A percentile compares a stretch with the other conserved stretches of the same genome.
These are phyloP conservation scores for Eleginops maclovinus DNA, from an alignment of 2,113 vertebrate species.

Conservation along the genomic window DNA sequence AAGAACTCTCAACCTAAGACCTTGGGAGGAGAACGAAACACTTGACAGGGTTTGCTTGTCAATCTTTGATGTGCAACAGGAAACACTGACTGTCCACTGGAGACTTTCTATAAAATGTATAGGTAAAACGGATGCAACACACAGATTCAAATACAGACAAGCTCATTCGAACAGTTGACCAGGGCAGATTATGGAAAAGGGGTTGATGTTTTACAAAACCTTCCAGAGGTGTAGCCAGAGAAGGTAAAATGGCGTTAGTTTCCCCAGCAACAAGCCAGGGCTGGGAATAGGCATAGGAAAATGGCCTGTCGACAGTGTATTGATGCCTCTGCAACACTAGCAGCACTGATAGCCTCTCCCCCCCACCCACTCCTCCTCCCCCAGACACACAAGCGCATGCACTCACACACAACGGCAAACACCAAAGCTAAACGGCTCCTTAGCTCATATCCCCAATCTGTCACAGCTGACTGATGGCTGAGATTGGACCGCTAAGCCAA, in stretches of 20 bases:
- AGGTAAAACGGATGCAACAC: not conserved
- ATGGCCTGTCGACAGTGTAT: conserved; percentile 84
- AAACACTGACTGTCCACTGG: not conserved
- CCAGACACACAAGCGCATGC: conserved; percentile 55
- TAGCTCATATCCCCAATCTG: conserved; percentile 83
- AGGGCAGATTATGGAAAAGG: conserved; percentile 10
- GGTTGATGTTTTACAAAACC: conserved; percentile 55
- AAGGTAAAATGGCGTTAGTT: conserved; percentile 83
- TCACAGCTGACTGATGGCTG: conserved; percentile 82
- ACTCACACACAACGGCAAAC: conserved; percentile 63
- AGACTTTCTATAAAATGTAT: conserved; percentile 15
- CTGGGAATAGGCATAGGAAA: conserved; percentile 80
- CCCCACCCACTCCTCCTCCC: conserved; percentile 31
- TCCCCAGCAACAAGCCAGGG: conserved; percentile 84
- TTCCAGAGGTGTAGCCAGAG: conserved; percentile 65
- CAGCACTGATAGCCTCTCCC: conserved; percentile 65
- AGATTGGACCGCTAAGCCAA: conserved; percentile 78
- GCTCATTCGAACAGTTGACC: conserved; percentile 18
- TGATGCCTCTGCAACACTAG: conserved; percentile 84
- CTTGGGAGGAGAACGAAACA: conserved; percentile 9
- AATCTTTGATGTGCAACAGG: not conserved
- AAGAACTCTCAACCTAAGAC: conserved; percentile 18
- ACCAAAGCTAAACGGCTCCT: conserved; percentile 79
- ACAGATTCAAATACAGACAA: not conserved
- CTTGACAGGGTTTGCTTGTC: not conserved